phyloP scores from a whole-genome alignment of 2,113 vertebrate genomes.

The Accipiter cooperii region DNA sequence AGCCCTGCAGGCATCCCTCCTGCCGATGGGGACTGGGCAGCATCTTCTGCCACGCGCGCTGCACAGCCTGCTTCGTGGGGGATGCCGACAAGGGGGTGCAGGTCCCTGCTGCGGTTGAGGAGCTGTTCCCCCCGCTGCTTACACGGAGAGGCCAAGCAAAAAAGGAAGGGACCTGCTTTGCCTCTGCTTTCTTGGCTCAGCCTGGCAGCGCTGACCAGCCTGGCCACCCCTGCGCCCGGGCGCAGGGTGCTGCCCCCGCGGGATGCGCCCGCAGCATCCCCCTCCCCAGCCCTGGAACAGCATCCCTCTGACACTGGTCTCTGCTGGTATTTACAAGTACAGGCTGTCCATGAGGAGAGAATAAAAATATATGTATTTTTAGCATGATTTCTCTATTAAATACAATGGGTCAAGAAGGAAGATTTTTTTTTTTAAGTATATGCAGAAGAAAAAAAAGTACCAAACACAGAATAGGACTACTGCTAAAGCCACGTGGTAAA shows the following conservation, averaged over 20 bases:
- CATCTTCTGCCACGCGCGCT: fast-evolving
- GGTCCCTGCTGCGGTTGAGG: fast-evolving
- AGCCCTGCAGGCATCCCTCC: fast-evolving
- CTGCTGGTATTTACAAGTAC: too few species aligned
- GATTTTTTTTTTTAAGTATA: neutral
- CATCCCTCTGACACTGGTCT: fast-evolving
- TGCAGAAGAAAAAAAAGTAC: neutral
- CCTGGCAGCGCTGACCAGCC: neutral
- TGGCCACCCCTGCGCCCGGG: fast-evolving
- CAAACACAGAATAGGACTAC: fast-evolving
- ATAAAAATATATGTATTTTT: neutral
- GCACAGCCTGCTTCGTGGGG: too few species aligned
- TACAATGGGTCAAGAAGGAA: neutral
- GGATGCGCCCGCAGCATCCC: neutral
- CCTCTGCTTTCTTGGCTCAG: too few species aligned
- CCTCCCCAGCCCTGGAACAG: neutral
- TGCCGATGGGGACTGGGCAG: fast-evolving
- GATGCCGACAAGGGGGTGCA: neutral
- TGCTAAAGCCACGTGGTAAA: too few species aligned
- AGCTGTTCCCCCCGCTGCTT: fast-evolving
- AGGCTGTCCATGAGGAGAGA: neutral
- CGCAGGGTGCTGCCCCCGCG: neutral
- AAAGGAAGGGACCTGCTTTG: neutral
- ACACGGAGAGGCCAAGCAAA: fast-evolving
- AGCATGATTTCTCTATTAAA: neutral